phyloP scores from a whole-genome alignment of 2,797 vertebrate species.

The Sorex maritimensis region DNA sequence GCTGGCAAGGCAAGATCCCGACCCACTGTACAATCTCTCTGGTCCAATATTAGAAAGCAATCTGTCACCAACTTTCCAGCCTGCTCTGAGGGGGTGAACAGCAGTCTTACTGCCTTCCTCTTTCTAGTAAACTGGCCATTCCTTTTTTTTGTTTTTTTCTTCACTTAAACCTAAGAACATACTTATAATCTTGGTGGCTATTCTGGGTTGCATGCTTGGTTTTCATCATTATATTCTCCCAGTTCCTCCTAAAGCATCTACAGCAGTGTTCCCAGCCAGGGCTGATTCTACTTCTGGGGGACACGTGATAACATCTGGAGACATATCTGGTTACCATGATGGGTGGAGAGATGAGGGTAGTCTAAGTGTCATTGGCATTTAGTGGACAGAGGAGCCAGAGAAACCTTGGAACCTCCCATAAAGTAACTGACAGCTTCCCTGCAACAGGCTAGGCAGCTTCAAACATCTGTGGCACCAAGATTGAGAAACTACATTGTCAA shows the following conservation, averaged over 20 bases:
- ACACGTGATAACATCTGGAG: background rate
- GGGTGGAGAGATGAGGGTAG: too few species aligned
- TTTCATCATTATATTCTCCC: conserved; percentile 7
- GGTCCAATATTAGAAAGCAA: conserved; percentile 36
- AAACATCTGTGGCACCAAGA: background rate
- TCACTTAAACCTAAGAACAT: conserved; percentile 36
- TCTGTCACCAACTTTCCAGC: conserved; percentile 35
- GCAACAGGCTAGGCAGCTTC: background rate
- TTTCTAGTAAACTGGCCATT: conserved; percentile 3
- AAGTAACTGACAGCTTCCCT: background rate
- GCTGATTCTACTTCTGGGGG: background rate
- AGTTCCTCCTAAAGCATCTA: conserved; percentile 43
- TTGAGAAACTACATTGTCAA: background rate
- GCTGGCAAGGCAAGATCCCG: too few species aligned
- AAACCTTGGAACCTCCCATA: background rate
- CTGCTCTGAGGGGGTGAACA: background rate
- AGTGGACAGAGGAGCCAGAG: background rate
- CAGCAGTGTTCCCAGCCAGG: background rate
- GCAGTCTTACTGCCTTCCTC: conserved; percentile 1
- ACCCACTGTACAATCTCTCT: too few species aligned
- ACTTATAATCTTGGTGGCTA: conserved; percentile 6
- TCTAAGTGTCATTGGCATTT: background rate
- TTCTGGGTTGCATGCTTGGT: background rate
- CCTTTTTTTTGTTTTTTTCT: conserved; percentile 16
- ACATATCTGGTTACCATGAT: conserved; percentile 5